phyloP scores from a whole-genome alignment of 2,888 invertebrate species.

The Sepioteuthis lessoniana region DNA sequence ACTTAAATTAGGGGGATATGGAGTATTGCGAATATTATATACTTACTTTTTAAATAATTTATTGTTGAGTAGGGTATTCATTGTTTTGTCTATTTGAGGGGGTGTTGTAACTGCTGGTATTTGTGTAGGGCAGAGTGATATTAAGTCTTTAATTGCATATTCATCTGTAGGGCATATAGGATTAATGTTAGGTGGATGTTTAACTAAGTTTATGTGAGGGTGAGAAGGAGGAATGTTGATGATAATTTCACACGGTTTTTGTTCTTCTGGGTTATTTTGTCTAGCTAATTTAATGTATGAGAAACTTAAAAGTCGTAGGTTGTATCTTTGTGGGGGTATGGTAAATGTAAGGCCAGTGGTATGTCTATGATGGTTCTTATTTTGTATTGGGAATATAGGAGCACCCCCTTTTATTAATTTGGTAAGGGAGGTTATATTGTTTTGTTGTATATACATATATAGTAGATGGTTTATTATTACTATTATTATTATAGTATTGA shows the following conservation, averaged over 20 bases:
- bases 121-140: conserved; percentile 82
- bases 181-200: conserved; percentile 77
- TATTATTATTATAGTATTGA: conserved; percentile 80
- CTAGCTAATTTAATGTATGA: conserved; percentile 63
- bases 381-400: conserved; percentile 80
- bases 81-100: conserved; percentile 57
- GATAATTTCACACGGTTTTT: conserved; percentile 76
- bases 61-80: not conserved
- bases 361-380: conserved; percentile 81
- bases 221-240: conserved; percentile 55
- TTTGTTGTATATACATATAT: conserved; percentile 79
- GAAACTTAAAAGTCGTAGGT: conserved; percentile 76
- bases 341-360: conserved; percentile 76
- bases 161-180: conserved; percentile 84
- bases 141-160: conserved; percentile 85
- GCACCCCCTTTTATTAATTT: conserved; percentile 83
- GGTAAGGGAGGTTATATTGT: conserved; percentile 81
- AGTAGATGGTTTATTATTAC: conserved; percentile 77
- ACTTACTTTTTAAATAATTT: conserved; percentile 62
- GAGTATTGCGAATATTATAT: conserved; percentile 79
- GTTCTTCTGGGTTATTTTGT: conserved; percentile 66
- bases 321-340: conserved; percentile 79
- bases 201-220: conserved; percentile 54
- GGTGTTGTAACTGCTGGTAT: conserved; percentile 79
- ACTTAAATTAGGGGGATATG: conserved; percentile 84